Conservation (phyloP, 1,140 invertebrate genomes). For the Aphelenchoides besseyi region DNA sequence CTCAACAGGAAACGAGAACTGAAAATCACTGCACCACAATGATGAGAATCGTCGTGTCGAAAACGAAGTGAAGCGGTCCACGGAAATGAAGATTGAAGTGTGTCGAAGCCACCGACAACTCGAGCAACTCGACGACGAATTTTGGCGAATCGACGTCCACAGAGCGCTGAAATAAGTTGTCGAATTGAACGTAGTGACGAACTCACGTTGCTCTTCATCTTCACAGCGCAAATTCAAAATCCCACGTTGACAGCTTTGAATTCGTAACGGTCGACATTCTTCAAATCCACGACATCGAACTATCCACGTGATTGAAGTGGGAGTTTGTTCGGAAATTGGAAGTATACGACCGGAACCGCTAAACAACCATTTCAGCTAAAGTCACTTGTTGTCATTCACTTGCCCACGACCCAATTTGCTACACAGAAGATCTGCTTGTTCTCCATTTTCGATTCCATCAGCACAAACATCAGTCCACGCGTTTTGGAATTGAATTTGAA, state of each 20-base stretch:
- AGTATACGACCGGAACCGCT: background rate
- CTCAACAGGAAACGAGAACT: conserved; percentile 13
- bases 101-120: conserved; percentile 29
- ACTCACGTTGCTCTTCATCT: conserved; percentile 2
- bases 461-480: conserved; percentile 27
- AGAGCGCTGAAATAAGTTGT: background rate
- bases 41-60: conserved; percentile 17
- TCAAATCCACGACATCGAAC: background rate
- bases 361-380: too few species aligned
- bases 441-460: conserved; percentile 21
- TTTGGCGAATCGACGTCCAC: conserved; percentile 17
- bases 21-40: conserved; percentile 33
- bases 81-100: conserved; percentile 17
- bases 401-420: conserved; percentile 9
- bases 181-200: background rate
- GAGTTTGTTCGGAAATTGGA: conserved; percentile 19
- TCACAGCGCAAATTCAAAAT: conserved; percentile 24
- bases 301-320: conserved; percentile 18
- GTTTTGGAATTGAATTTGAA: conserved; percentile 23
- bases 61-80: conserved; percentile 29
- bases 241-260: conserved; percentile 2
- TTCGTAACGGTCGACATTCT: conserved; percentile 19
- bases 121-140: conserved; percentile 7
- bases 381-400: too few species aligned
- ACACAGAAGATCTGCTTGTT: conserved; percentile 10